Evolutionary conservation across 1,140 invertebrate species (phyloP).

Genomic region (Nylanderia fulva): DNA sequence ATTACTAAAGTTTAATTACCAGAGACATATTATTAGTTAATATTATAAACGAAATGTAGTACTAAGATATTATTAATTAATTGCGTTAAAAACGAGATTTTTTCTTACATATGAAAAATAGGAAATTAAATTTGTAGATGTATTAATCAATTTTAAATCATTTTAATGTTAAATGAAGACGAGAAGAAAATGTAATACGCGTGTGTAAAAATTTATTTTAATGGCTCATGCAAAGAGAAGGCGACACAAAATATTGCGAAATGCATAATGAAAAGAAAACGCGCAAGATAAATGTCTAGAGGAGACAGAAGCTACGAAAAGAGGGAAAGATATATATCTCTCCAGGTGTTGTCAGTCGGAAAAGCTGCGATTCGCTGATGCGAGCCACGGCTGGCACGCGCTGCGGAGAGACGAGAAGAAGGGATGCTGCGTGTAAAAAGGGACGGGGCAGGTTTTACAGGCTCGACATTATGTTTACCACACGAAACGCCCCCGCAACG

Average conservation of each 20-base stretch:
- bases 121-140: not conserved
- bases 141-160: not conserved
- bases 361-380: constrained; percentile 31
- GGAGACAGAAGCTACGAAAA: constrained; percentile 6
- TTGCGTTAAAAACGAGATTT: not conserved
- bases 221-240: not conserved
- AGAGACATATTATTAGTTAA: no score
- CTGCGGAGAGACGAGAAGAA: constrained; percentile 43
- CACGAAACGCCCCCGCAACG: constrained; percentile 82
- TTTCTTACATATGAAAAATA: not conserved
- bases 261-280: constrained; percentile 17
- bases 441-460: constrained; percentile 72
- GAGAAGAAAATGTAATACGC: not conserved
- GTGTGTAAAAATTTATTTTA: constrained; percentile 4
- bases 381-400: constrained; percentile 57
- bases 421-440: constrained; percentile 48
- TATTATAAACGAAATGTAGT: not conserved
- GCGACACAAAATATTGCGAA: not conserved
- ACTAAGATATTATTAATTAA: not conserved
- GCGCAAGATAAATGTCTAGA: not conserved
- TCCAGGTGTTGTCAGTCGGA: constrained; percentile 57
- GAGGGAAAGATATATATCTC: constrained; percentile 17
- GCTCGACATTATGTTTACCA: constrained; percentile 79
- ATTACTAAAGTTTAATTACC: no score
- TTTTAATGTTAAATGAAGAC: not conserved